Conservation (phyloP, 1,140 invertebrate genomes). For the Danaus plexippus region DNA sequence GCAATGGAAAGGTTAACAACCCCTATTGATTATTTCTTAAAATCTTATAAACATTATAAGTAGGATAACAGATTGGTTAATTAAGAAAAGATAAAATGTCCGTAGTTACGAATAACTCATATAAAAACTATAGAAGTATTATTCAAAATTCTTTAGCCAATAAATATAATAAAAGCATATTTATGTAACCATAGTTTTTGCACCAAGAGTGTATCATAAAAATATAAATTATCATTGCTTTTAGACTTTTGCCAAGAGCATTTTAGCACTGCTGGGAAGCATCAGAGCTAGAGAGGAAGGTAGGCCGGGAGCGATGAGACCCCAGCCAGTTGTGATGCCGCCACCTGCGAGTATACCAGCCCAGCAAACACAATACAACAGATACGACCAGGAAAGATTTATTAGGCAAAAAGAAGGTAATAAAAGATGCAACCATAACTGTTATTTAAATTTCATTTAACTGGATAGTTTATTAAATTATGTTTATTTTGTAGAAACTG, state of each 20-base stretch:
- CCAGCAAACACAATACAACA: constrained; percentile 88
- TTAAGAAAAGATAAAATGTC: too few relatives aligned
- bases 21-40: constrained; percentile 8
- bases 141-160: too few relatives aligned
- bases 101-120: too few relatives aligned
- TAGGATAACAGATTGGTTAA: too few relatives aligned
- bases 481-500: constrained; percentile 81
- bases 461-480: background rate
- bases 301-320: constrained; percentile 73
- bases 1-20: constrained; percentile 86
- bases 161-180: too few relatives aligned
- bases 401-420: constrained; percentile 87
- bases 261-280: constrained; percentile 91
- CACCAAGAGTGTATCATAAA: constrained; percentile 4
- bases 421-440: background rate
- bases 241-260: constrained; percentile 92
- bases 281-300: constrained; percentile 96
- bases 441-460: background rate
- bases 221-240: constrained; percentile 28
- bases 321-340: constrained; percentile 80
- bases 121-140: too few relatives aligned
- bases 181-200: background rate
- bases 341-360: constrained; percentile 77
- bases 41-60: background rate
- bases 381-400: constrained; percentile 98